These are phyloP conservation scores for Caranx ignobilis DNA, from an alignment of 2,113 vertebrate genomes.

Conservation along the genomic window DNA sequence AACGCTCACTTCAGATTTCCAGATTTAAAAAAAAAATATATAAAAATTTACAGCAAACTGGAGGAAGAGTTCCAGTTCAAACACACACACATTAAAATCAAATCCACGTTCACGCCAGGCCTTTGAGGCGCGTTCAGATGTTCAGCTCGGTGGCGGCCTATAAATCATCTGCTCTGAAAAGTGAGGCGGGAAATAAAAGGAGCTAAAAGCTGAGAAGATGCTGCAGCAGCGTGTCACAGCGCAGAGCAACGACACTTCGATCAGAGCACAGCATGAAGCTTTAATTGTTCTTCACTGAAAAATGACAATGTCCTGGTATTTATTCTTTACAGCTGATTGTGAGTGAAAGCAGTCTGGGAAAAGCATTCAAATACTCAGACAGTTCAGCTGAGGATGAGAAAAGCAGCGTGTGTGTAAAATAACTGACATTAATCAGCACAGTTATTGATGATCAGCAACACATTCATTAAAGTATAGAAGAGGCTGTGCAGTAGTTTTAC, in stretches of 20 bases:
- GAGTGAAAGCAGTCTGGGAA: background rate
- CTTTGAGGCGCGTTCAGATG: background rate
- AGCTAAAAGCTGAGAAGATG: background rate
- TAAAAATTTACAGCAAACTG: background rate
- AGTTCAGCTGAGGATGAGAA: background rate
- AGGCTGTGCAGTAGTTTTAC: background rate
- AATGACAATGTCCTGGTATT: background rate
- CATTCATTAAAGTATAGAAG: background rate
- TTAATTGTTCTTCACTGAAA: slow-evolving; percentile 7
- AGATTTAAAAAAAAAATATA: background rate
- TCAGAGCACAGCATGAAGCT: background rate
- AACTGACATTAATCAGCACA: background rate
- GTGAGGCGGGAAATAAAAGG: slow-evolving; percentile 26
- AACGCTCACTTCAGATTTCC: background rate
- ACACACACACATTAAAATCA: background rate
- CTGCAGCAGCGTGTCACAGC: background rate
- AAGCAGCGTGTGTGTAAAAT: background rate
- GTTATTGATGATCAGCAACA: background rate
- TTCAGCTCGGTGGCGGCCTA: slow-evolving; percentile 5
- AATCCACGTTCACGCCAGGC: background rate
- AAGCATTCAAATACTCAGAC: too few relatives aligned
- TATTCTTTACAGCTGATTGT: too few relatives aligned
- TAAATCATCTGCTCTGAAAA: slow-evolving; percentile 34
- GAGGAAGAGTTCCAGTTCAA: background rate
- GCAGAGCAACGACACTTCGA: background rate